A percentile compares a stretch with the other conserved stretches of the same genome.
Conservation (phyloP, 2,888 invertebrate genomes). For the Mesochorus sp. region DNA sequence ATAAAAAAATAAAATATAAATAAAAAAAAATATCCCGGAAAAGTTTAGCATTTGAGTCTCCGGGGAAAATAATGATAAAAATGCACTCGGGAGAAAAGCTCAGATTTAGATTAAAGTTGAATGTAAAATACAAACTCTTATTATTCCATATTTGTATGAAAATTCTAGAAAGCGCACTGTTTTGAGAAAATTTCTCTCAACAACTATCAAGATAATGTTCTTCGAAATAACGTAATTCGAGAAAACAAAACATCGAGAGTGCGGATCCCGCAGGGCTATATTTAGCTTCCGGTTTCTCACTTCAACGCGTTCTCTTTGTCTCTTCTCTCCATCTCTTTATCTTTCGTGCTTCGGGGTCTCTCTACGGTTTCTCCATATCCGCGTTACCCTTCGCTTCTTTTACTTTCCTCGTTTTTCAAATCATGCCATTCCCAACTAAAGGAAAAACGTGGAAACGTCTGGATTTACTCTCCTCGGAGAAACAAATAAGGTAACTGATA, state of each 20-base stretch:
- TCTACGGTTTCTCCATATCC: not conserved
- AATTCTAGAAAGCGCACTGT: constrained; percentile 12
- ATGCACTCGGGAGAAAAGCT: not conserved
- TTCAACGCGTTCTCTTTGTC: not conserved
- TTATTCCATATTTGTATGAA: not conserved
- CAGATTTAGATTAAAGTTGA: not conserved
- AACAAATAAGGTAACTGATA: constrained; percentile 13
- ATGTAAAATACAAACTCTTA: not conserved
- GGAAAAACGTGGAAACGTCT: constrained; percentile 56
- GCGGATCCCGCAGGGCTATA: constrained; percentile 3
- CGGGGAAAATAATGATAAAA: not conserved
- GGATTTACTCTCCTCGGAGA: constrained; percentile 30
- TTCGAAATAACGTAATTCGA: not conserved
- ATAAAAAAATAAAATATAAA: too few relatives aligned
- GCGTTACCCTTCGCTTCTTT: not conserved
- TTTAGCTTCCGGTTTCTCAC: not conserved
- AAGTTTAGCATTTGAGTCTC: not conserved
- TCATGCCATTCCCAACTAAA: constrained; percentile 53
- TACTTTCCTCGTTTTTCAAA: constrained; percentile 27
- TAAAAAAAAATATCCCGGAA: too few relatives aligned
- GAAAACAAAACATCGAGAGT: too few relatives aligned
- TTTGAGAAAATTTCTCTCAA: constrained; percentile 30
- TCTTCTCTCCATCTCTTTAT: not conserved
- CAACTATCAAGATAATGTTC: not conserved
- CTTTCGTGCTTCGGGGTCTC: not conserved